Base-by-base conservation (phyloP, 2,113 vertebrate species). In the Manacus vitellinus region DNA sequence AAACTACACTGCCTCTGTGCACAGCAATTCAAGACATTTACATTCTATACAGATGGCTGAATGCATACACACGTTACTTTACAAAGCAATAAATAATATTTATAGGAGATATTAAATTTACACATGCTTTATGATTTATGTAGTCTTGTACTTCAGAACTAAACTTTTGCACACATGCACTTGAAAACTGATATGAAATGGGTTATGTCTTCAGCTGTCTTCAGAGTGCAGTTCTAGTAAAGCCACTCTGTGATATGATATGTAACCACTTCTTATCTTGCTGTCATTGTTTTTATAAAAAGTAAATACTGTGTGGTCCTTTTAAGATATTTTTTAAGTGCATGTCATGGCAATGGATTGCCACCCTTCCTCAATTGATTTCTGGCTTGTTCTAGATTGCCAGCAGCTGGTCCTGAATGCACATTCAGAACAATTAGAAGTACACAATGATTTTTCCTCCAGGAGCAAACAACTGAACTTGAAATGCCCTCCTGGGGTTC, bases 21-120 rank as follows among this genome's bases (percentile, higher is more conserved):
- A 83, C 47, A 95, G 61, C 94, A 97, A 77, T 91, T 95, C 91
- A 58, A 88, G 74, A 87, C 73, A 77, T 78, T 84, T 74, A 37
- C 54, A 61, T 91, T 72, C 61, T 84, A 19, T 43, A 56, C 49
- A 54, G 66, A 61, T 39, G 81, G 33, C 19, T 75, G 62, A 91
- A 82, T 62, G 67, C 96, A 91, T 79, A 84, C 77, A 85, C 55
- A 95, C 49, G 55, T 94, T 91, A 92, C 59, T 96, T 97, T 87
- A 94, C 62, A 95, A 89, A 91, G 58, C 85, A 96, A 95, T 94
- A 96, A 96, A 88, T 72, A 82, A 72, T 97, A 96, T 94, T 96
- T 72, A 94, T 49, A 87, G 84, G 46, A 89, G 68, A 93, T 90
- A 92, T 12, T 92, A 96, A 94, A 95, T 85, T 68, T 67, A n/a